Evolutionary conservation across 1,140 invertebrate genomes (phyloP).

Genomic region (Drosophila mojavensis): DNA sequence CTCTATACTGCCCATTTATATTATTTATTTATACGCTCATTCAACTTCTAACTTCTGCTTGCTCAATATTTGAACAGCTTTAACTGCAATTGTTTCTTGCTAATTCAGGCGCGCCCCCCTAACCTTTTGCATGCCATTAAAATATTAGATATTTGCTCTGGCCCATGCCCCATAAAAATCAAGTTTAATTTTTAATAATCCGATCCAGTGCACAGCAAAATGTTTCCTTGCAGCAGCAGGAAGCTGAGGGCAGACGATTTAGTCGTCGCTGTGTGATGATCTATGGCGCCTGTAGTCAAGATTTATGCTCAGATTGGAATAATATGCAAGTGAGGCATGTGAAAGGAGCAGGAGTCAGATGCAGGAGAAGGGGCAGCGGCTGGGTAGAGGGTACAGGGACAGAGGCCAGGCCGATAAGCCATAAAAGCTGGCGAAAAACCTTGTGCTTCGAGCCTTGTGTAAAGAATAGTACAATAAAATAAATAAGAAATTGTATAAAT

Average conservation of each 20-base stretch:
- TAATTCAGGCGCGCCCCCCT: too few species aligned
- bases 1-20: too few species aligned
- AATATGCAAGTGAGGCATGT: constrained; percentile 52
- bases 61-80: too few species aligned
- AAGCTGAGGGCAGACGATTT: constrained; percentile 44
- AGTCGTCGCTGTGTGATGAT: constrained; percentile 65
- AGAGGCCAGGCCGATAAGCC: constrained; percentile 51
- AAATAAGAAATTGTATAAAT: constrained; percentile 78
- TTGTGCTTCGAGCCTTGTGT: constrained; percentile 58
- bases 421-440: constrained; percentile 60
- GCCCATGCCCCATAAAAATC: constrained; percentile 8
- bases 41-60: too few species aligned
- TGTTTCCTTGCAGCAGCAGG: neutral
- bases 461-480: constrained; percentile 68
- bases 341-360: neutral
- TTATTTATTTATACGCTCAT: too few species aligned
- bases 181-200: constrained; percentile 75
- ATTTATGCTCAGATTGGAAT: constrained; percentile 73
- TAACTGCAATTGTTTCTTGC: too few species aligned
- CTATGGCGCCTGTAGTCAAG: constrained; percentile 73
- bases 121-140: neutral
- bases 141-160: neutral
- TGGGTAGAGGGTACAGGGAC: neutral
- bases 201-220: constrained; percentile 44
- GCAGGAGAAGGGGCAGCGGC: too few species aligned